Base-by-base conservation (phyloP, 2,113 vertebrate genomes). In the Neolamprologus caudopunctatus region DNA sequence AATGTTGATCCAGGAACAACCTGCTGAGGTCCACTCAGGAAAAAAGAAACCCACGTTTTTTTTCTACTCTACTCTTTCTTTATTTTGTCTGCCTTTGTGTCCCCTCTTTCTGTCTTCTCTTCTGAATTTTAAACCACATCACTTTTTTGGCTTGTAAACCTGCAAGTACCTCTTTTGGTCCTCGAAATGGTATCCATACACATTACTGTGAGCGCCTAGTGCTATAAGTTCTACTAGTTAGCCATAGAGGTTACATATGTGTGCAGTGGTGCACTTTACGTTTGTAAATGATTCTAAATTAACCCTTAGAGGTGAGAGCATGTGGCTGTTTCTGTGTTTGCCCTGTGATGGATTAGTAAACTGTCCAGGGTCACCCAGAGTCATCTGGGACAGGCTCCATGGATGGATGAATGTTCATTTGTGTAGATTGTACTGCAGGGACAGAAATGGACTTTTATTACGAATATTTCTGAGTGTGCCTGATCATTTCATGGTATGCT, bases 401-500 rank as follows among this genome's bases (percentile, higher is more conserved):
- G 19, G 33, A 13, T 37, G 61, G 61, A 66, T 66, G 31, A 12
- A 37, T 66, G 61, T 0, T 1, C 61, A n/a, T 63, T n/a, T 63
- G 31, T 63, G 58, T 63, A 63, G 31, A 2, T 11, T 63, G 58
- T 35, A 63, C 58, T 63, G 31, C 58, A 63, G 31, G 31, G 58
- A 63, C 61, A 63, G 61, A 66, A 66, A 66, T 35, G 0, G 17
- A 66, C 61, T 66, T 63, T 58, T 58, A 58, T 31, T 58, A 58
- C 2, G 1, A 31, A 31, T 31, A 31, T 58, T 58, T 58, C 26
- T 31, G 57, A 31, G 26, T 58, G 8, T 35, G 58, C 58, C 58
- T 63, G 31, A 35, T 35, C 16, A 63, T 63, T 63, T 63, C 31
- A 63, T 63, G 58, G 4, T 63, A 63, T 63, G 58, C 61, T 37